These are phyloP conservation scores for Hirtodrosophila duncani DNA, from an alignment of 2,888 invertebrate genomes.

Conservation along the genomic window DNA sequence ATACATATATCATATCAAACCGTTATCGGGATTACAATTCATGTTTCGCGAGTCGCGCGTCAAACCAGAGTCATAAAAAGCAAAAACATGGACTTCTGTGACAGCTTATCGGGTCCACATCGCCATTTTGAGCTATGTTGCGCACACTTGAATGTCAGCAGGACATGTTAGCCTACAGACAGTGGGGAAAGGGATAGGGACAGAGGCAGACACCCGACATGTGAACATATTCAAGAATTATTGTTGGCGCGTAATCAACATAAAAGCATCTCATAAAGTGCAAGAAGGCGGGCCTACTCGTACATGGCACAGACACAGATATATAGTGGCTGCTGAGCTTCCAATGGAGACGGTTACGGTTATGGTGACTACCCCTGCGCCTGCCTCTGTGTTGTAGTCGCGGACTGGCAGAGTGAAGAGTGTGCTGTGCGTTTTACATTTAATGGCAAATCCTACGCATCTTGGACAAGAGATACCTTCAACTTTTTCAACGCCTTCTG, in stretches of 20 bases:
- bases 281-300: constrained; percentile 37
- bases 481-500: constrained; percentile 24
- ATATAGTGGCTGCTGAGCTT: constrained; percentile 12
- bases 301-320: constrained; percentile 11
- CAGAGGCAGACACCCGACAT: constrained; percentile 14
- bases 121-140: constrained; percentile 36
- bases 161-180: too few species aligned
- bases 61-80: constrained; percentile 21
- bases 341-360: too few species aligned
- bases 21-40: too few species aligned
- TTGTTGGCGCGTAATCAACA: constrained; percentile 53
- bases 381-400: constrained; percentile 20
- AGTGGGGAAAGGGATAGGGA: too few species aligned
- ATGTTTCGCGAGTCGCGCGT: too few species aligned
- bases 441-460: constrained; percentile 51
- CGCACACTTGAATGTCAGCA: constrained; percentile 24
- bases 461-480: constrained; percentile 10
- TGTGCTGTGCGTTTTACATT: too few species aligned
- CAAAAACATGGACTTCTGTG: constrained; percentile 2
- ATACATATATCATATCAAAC: too few species aligned
- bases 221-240: constrained; percentile 41
- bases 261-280: constrained; percentile 47
- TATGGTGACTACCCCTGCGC: constrained; percentile 8
- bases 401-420: constrained; percentile 16
- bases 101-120: constrained; percentile 47